Evolutionary conservation across 2,797 vertebrate species (phyloP), one percentile per base, ranked within the genome.

Genomic region (Enteromius paludinosus): DNA sequence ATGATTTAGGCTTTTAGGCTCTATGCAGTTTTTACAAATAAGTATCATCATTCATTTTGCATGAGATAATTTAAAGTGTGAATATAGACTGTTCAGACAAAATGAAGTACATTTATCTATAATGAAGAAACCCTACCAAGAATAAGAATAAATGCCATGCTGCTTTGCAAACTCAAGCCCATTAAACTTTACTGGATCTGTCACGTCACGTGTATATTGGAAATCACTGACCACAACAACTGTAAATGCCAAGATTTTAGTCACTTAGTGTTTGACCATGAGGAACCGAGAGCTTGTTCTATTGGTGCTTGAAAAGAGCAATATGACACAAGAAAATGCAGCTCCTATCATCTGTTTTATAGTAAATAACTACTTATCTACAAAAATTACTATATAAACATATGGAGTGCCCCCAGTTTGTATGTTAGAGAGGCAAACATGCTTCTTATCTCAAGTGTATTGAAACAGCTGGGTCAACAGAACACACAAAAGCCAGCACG

Each of bases 361-460:
- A 45, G 23, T 35, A 69, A 74, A 79, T 75, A 49, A 68, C 25
- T 35, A 62, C 78, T 79, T 72, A 79, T 86, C 33, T 76, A 79
- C 76, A 18, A 70, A 14, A 38, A 35, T 43, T 10, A 3, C 41
- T 1, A 49, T 49, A 69, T 69, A 77, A 71, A 43, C 52, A 79
- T 79, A 69, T 75, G 43, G 71, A 70, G 52, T 64, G 38, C 8
- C 47, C 30, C 59, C 52, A 70, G 56, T 65, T 20, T 35, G 23
- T 2, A 45, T 64, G n/a, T 49, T 47, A 71, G 89, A 87, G 89
- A 88, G 86, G 87, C 82, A 90, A 88, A 89, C 30, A 81, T 87
- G 87, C 88, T 91, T 64, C 47, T 77, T 72, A 75, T 90, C 88
- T 89, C 52, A 59, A 80, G 62, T 69, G 30, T 70, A 54, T 38